Evolutionary conservation across 2,797 vertebrate species (phyloP), one percentile per base, ranked within the genome.

Genomic region (Sternarchorhynchus goeldii): DNA sequence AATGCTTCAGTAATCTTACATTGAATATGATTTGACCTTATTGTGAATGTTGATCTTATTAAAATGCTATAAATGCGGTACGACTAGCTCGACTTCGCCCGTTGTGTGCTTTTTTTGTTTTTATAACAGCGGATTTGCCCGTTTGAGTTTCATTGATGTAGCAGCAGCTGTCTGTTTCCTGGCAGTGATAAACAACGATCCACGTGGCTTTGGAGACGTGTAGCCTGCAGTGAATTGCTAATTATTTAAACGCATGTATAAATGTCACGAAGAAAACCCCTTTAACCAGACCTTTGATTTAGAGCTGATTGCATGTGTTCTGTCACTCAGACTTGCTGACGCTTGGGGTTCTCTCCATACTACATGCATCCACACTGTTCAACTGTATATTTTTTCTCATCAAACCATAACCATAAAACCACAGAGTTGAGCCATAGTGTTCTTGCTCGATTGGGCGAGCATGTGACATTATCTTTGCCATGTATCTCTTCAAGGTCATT

Each of bases 401-500:
- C 25, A 32, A 68, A 32, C 45, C 67, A 3, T 36, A 4, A 70
- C 12, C 45, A 31, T 5, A 56, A 25, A 56, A 56, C 17, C 6
- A n/a, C 50, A 32, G 50, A 55, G 21, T 21, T 31, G 67, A 55
- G 12, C 3, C 45, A 50, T 2, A 2, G 45, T 29, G 21, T 45
- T 50, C 18, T 29, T 6, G 50, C 53, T 41, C 6, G 21, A 31
- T 32, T 59, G 41, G 1, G 45, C 16, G 39, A 62, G 41, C 4
- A 20, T 20, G 56, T 39, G 41, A 55, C 39, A 56, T 6, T 68
- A 55, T 56, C 21, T 62, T 63, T 60, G n/a, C 77, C 16, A 8
- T 39, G 17, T 56, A 6, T 64, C 50, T 75, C 31, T 74, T 74
- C 71, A 74, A 74, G 71, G 71, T 62, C 78, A 53, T 79, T 32